Conservation (phyloP, 1,140 invertebrate species). For the Drosophila albomicans region DNA sequence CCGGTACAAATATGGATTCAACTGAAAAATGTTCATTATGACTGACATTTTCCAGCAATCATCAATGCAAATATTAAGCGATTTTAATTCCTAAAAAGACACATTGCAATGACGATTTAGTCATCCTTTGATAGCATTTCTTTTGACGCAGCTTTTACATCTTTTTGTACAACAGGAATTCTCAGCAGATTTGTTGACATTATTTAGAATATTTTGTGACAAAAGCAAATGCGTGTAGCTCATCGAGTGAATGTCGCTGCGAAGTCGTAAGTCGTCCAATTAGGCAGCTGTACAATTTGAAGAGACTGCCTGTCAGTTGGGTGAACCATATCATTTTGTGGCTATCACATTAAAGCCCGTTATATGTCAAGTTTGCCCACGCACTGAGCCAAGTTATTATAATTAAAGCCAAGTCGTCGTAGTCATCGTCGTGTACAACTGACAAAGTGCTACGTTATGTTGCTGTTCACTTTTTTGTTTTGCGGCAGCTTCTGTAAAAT, state of each 20-base stretch:
- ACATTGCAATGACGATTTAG: no score
- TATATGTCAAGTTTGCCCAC: constrained; percentile 16
- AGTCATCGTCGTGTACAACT: constrained; percentile 25
- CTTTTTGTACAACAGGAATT: background rate
- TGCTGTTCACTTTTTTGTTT: constrained; percentile 18
- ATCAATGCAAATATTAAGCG: background rate
- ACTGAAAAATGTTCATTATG: background rate
- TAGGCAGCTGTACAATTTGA: constrained; percentile 43
- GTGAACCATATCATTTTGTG: constrained; percentile 41
- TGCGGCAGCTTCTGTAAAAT: constrained; percentile 42
- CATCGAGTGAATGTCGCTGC: background rate
- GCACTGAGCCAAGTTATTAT: constrained; percentile 42
- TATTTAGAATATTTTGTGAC: background rate
- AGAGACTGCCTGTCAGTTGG: constrained; percentile 16
- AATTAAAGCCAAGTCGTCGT: constrained; percentile 50
- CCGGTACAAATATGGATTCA: background rate
- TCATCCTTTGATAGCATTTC: background rate
- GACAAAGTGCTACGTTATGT: constrained; percentile 40
- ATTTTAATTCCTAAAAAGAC: background rate
- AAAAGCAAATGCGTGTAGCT: constrained; percentile 17
- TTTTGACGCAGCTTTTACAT: background rate
- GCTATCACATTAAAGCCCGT: constrained; percentile 48
- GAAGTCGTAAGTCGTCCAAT: constrained; percentile 35
- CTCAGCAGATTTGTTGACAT: background rate
- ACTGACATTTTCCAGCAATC: background rate